These are phyloP conservation scores for Bombus sibiricus DNA, from an alignment of 1,140 invertebrate genomes.

Conservation along the genomic window DNA sequence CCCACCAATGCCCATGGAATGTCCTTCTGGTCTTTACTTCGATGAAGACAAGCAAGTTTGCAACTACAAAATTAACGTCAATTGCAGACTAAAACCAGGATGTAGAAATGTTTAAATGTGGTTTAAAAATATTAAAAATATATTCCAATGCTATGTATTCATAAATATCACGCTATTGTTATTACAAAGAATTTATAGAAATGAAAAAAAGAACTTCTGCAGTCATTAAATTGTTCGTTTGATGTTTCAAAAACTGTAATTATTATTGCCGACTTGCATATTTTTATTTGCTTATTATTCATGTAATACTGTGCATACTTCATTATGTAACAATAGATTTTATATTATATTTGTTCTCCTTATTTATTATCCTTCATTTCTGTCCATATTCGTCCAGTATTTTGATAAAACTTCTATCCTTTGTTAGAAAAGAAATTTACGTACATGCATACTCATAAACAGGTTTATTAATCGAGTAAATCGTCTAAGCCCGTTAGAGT, in stretches of 20 bases:
- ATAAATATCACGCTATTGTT: too few relatives aligned
- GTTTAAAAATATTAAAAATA: too few relatives aligned
- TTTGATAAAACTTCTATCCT: not conserved
- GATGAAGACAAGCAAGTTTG: not conserved
- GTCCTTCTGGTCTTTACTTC: not conserved
- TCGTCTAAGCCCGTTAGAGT: not conserved
- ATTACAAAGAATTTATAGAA: too few relatives aligned
- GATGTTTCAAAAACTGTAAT: not conserved
- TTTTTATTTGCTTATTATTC: not conserved
- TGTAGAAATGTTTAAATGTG: not conserved
- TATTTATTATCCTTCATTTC: not conserved
- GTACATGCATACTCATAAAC: too few relatives aligned
- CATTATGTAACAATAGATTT: not conserved
- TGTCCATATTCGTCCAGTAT: not conserved
- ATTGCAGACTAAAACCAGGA: not conserved
- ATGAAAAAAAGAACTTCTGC: not conserved
- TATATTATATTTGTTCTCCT: not conserved
- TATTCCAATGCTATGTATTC: too few relatives aligned
- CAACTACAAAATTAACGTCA: not conserved
- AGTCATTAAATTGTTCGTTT: not conserved
- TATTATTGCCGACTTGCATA: not conserved
- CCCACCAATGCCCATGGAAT: slow-evolving; percentile 72
- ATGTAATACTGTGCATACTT: not conserved
- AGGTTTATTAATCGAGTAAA: not conserved
- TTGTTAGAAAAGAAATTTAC: not conserved